A percentile compares a stretch with the other conserved stretches of the same genome.
Conservation (phyloP, 2,888 invertebrate species). For the Agrochola circellaris region DNA sequence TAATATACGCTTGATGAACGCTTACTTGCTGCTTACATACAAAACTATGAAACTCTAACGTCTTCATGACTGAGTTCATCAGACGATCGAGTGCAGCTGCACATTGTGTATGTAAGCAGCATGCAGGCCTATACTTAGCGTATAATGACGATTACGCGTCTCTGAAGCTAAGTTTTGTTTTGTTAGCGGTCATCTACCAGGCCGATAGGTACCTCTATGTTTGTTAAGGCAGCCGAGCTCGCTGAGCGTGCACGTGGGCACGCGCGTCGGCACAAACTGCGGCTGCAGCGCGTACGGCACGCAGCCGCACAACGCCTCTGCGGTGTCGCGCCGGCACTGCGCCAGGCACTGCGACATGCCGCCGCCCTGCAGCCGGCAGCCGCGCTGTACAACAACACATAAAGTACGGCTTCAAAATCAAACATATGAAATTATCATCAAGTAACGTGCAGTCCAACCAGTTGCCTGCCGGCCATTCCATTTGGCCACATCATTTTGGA, state of each 20-base stretch:
- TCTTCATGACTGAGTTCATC: background rate
- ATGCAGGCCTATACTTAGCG: background rate
- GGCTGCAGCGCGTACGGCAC: constrained; percentile 57
- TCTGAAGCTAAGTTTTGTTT: background rate
- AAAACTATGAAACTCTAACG: background rate
- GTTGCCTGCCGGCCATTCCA: background rate
- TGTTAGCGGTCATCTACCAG: background rate
- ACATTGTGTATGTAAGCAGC: background rate
- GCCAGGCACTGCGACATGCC: constrained; percentile 90
- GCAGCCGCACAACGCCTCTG: constrained; percentile 88
- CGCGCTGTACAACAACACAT: constrained; percentile 37
- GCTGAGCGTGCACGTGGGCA: constrained; percentile 46
- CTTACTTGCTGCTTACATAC: background rate
- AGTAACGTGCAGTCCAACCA: background rate
- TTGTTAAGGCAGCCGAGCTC: constrained; percentile 60
- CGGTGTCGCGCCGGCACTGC: constrained; percentile 87
- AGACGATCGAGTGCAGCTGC: background rate
- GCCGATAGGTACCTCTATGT: constrained; percentile 75
- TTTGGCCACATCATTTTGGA: background rate
- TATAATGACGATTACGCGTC: background rate
- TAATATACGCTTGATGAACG: background rate
- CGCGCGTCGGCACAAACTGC: background rate
- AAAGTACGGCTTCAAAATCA: background rate
- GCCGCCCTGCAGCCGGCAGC: constrained; percentile 56
- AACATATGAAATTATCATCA: background rate